phyloP scores from a whole-genome alignment of 1,140 invertebrate genomes.

The Brachionus rubens region DNA sequence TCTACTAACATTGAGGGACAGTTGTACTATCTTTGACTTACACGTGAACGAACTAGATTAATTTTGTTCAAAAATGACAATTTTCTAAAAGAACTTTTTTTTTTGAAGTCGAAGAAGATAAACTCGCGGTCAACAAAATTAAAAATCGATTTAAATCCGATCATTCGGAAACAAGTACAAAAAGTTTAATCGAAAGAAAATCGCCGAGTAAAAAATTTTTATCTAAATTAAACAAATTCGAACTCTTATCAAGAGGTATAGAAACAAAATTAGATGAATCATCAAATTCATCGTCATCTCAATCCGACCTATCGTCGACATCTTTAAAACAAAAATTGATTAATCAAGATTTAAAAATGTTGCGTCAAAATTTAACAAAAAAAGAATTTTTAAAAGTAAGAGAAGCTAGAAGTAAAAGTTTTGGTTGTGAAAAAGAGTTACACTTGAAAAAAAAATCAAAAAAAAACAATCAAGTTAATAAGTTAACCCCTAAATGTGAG shows the following conservation, averaged over 20 bases:
- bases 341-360: neutral
- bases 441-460: slow-evolving; percentile 16
- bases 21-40: too few species aligned
- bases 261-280: neutral
- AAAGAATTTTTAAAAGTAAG: slow-evolving; percentile 9
- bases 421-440: slow-evolving; percentile 41
- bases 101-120: neutral
- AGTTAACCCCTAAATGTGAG: neutral
- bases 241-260: slow-evolving; percentile 27
- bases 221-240: slow-evolving; percentile 41
- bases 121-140: neutral
- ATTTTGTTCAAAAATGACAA: too few species aligned
- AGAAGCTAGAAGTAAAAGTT: slow-evolving; percentile 19
- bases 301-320: neutral
- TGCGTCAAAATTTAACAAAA: neutral
- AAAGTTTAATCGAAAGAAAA: neutral
- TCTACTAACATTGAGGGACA: too few species aligned
- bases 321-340: neutral
- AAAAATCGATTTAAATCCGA: neutral
- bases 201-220: slow-evolving; percentile 23
- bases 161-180: neutral
- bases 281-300: neutral
- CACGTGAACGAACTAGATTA: too few species aligned
- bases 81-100: neutral
- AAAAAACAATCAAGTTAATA: neutral